These are phyloP conservation scores for Mormyrus proboscirostris DNA, from an alignment of 2,797 vertebrate species.

Conservation along the genomic window DNA sequence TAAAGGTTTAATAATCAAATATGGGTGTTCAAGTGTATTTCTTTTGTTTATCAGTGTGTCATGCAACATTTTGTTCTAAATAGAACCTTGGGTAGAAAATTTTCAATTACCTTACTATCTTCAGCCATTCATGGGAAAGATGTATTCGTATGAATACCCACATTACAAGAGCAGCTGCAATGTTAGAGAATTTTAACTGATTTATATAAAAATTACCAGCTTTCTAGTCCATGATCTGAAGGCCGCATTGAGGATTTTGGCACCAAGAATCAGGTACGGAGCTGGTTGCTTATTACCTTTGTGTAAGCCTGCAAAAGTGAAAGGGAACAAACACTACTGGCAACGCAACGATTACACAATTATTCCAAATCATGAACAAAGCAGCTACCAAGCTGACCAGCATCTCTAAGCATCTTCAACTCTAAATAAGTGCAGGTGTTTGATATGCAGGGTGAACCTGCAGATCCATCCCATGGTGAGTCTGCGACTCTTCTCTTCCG, in stretches of 20 bases:
- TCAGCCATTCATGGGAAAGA: neutral
- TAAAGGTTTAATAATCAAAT: neutral
- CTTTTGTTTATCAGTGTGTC: neutral
- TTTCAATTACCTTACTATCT: neutral
- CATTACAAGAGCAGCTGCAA: neutral
- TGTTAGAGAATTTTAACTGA: neutral
- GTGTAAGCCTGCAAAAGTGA: slow-evolving; percentile 74
- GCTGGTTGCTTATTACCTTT: slow-evolving; percentile 89
- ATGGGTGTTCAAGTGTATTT: neutral
- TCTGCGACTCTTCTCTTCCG: neutral
- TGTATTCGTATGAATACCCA: neutral
- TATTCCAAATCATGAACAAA: slow-evolving; percentile 22
- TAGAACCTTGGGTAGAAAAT: neutral
- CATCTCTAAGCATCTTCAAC: neutral
- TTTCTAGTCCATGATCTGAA: slow-evolving; percentile 98
- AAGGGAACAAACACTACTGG: slow-evolving; percentile 26
- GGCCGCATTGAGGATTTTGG: slow-evolving; percentile 95
- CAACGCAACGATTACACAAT: slow-evolving; percentile 24
- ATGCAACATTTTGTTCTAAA: neutral
- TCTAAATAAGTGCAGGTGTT: neutral
- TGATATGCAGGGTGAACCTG: neutral
- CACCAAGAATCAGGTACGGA: slow-evolving; percentile 86
- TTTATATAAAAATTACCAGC: slow-evolving; percentile 63
- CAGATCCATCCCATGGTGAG: neutral
- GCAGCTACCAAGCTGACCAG: neutral